These are phyloP conservation scores for Clostera curtula DNA, from an alignment of 2,888 invertebrate species.

Conservation along the genomic window DNA sequence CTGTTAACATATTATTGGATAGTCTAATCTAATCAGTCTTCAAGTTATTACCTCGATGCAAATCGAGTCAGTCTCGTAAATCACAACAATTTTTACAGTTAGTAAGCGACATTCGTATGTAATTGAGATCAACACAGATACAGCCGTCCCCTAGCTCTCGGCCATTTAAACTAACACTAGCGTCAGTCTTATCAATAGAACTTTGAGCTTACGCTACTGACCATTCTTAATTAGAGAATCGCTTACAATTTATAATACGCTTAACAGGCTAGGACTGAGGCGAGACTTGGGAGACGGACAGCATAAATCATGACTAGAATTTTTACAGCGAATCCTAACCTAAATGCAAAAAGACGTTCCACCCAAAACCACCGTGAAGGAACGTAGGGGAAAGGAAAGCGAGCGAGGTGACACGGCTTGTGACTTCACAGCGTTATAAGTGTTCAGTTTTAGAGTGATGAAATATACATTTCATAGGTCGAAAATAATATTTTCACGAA, in stretches of 20 bases:
- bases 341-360: no score
- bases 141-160: slow-evolving; percentile 23
- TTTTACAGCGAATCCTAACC: slow-evolving; percentile 12
- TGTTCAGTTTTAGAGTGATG: no score
- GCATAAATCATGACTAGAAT: slow-evolving; percentile 11
- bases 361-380: no score
- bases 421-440: no score
- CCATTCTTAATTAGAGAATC: slow-evolving; percentile 22
- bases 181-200: slow-evolving; percentile 44
- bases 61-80: no score
- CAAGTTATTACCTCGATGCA: no score
- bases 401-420: no score
- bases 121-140: slow-evolving; percentile 15
- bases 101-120: slow-evolving; percentile 10
- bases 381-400: no score
- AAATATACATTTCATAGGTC: no score
- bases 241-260: slow-evolving; percentile 29
- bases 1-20: slow-evolving; percentile 1
- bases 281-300: slow-evolving; percentile 10
- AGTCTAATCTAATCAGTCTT: slow-evolving; percentile 16
- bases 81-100: slow-evolving; percentile 14
- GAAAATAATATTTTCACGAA: no score
- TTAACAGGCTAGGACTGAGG: slow-evolving; percentile 27
- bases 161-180: slow-evolving; percentile 30
- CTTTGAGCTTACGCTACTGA: slow-evolving; percentile 28